A percentile compares a stretch with the other conserved stretches of the same genome.
Conservation (phyloP, 2,113 vertebrate genomes). For the Chaetodon trifascialis region DNA sequence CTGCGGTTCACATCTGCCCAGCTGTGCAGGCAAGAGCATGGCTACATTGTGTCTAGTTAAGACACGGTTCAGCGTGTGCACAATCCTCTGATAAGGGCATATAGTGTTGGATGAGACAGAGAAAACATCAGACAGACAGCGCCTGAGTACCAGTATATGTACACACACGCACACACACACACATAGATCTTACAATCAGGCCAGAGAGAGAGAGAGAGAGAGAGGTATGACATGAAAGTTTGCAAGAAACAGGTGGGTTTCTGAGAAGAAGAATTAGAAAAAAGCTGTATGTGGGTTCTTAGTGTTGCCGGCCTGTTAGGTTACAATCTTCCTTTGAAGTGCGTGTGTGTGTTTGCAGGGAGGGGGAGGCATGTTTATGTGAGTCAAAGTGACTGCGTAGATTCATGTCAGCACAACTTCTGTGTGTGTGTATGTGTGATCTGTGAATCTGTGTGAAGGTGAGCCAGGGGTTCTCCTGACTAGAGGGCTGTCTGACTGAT, state of each 20-base stretch:
- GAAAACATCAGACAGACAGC: constrained; percentile 64
- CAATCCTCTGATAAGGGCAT: constrained; percentile 69
- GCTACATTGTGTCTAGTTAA: constrained; percentile 71
- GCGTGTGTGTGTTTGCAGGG: constrained; percentile 62
- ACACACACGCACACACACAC: background rate
- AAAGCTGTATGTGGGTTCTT: constrained; percentile 75
- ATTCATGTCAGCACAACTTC: constrained; percentile 78
- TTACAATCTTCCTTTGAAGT: constrained; percentile 78
- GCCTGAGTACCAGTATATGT: constrained; percentile 77
- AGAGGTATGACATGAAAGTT: constrained; percentile 42
- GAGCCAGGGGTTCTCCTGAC: constrained; percentile 88
- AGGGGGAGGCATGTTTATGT: constrained; percentile 76
- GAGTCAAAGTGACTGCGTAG: constrained; percentile 76
- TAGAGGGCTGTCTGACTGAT: constrained; percentile 83
- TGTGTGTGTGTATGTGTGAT: constrained; percentile 72
- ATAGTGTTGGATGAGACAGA: constrained; percentile 62
- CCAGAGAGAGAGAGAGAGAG: background rate
- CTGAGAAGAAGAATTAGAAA: constrained; percentile 41
- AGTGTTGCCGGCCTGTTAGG: constrained; percentile 72
- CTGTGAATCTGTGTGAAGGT: constrained; percentile 85
- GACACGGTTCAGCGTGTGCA: constrained; percentile 48
- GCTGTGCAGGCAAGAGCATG: constrained; percentile 40
- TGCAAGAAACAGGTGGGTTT: constrained; percentile 78
- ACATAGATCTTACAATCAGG: constrained; percentile 32
- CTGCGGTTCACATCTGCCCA: constrained; percentile 56